A percentile compares a stretch with the other conserved stretches of the same genome.
Conservation (phyloP, 2,797 vertebrate genomes). For the Epinephelus coioides region DNA sequence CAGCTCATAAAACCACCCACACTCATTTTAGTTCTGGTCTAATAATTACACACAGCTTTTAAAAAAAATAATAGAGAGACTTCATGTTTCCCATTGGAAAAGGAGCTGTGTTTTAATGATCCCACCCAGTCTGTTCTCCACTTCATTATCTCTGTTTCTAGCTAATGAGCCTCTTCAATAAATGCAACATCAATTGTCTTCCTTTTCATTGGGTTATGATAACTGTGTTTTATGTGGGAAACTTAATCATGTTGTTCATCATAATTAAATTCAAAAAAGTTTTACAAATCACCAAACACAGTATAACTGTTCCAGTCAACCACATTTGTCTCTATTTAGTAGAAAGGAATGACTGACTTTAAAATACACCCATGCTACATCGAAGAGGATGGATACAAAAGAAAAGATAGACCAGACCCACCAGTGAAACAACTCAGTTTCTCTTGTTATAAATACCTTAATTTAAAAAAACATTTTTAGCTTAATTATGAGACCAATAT, state of each 20-base stretch:
- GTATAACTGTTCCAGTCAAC: background rate
- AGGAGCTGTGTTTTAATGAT: background rate
- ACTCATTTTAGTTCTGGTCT: background rate
- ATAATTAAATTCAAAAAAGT: background rate
- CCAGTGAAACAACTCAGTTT: background rate
- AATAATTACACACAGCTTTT: background rate
- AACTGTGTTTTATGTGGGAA: background rate
- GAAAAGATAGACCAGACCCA: background rate
- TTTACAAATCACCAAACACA: background rate
- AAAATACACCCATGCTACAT: background rate
- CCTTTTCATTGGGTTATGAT: background rate
- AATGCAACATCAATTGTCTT: slow-evolving; percentile 3
- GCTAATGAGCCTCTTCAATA: slow-evolving; percentile 19
- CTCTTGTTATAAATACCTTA: background rate
- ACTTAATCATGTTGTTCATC: background rate
- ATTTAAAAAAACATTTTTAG: background rate
- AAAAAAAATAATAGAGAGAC: background rate
- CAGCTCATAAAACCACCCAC: background rate
- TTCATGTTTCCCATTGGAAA: background rate
- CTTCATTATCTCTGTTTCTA: slow-evolving; percentile 24
- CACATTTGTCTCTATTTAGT: background rate
- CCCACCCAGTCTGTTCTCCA: background rate
- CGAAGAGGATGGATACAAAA: background rate
- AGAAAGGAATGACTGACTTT: background rate
- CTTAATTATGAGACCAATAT: background rate